These are phyloP conservation scores for Diabrotica virgifera DNA, from an alignment of 1,140 invertebrate species.

Conservation along the genomic window DNA sequence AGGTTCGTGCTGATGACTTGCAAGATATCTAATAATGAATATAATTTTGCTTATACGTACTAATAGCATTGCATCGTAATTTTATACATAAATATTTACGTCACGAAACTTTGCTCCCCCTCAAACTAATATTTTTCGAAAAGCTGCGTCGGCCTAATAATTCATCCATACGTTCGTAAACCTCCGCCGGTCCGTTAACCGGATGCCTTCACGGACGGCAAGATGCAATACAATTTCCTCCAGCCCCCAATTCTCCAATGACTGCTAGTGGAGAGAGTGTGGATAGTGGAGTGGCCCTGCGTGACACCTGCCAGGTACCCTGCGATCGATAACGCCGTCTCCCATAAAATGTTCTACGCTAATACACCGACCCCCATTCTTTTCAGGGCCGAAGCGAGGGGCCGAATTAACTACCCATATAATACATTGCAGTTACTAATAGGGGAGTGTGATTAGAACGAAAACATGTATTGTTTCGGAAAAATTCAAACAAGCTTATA, in stretches of 20 bases:
- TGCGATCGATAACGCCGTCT: constrained; percentile 22
- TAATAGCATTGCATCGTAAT: too few species aligned
- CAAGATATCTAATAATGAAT: too few species aligned
- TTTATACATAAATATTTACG: too few species aligned
- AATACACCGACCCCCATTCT: neutral
- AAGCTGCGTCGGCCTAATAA: neutral
- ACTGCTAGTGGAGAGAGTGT: neutral
- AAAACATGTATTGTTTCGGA: too few species aligned
- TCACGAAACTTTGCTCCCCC: too few species aligned
- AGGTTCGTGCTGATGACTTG: too few species aligned
- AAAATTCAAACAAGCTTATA: too few species aligned
- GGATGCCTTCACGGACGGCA: neutral
- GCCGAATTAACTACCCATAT: too few species aligned
- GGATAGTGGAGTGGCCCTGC: constrained; percentile 9
- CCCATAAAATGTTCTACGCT: constrained; percentile 15
- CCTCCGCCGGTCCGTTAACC: neutral
- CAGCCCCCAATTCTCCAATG: neutral
- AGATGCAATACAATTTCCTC: constrained; percentile 5
- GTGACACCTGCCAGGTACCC: constrained; percentile 24
- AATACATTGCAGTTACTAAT: too few species aligned
- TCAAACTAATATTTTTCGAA: neutral
- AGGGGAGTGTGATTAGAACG: too few species aligned
- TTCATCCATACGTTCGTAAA: neutral
- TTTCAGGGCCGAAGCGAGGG: too few species aligned
- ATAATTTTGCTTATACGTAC: too few species aligned